Conservation (phyloP, 1,140 invertebrate genomes). For the Catajapyx aquilonaris region DNA sequence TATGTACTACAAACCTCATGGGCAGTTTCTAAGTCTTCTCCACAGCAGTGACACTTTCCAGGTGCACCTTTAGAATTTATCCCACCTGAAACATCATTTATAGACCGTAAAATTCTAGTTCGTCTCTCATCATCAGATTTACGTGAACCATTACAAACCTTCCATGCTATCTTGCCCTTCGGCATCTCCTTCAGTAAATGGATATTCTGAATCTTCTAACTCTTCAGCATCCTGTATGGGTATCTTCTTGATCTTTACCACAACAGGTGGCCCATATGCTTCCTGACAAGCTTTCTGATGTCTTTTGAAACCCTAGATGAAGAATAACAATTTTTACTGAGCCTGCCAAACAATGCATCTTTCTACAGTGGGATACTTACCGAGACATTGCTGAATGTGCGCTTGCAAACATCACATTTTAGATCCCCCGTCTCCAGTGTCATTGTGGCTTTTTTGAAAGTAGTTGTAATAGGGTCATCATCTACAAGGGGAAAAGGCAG, state of each 20-base stretch:
- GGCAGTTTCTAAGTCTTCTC: constrained; percentile 26
- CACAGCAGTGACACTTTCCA: constrained; percentile 26
- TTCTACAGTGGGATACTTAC: constrained; percentile 3
- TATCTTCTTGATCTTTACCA: constrained; percentile 8
- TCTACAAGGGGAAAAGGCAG: too few species aligned
- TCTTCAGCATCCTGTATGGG: neutral
- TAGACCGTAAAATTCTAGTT: too few species aligned
- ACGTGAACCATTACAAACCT: too few species aligned
- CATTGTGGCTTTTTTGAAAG: too few species aligned
- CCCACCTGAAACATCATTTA: neutral
- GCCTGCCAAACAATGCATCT: neutral
- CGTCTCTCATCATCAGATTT: too few species aligned
- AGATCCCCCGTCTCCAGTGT: constrained; percentile 6
- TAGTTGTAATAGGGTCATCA: too few species aligned
- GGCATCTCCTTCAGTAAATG: too few species aligned
- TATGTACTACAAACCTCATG: constrained; percentile 20
- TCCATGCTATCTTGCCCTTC: too few species aligned
- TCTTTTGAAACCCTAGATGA: constrained; percentile 6
- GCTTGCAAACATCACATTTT: constrained; percentile 6
- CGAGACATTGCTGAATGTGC: constrained; percentile 9
- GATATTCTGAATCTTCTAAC: neutral
- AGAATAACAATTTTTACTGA: neutral
- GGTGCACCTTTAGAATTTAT: constrained; percentile 1
- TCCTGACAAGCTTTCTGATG: constrained; percentile 7
- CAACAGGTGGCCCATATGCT: constrained; percentile 4